Percentiles rank a stretch among this genome's conserved stretches.
These are phyloP conservation scores for Leucophenga varia DNA, from an alignment of 1,140 invertebrate genomes.

Conservation along the genomic window DNA sequence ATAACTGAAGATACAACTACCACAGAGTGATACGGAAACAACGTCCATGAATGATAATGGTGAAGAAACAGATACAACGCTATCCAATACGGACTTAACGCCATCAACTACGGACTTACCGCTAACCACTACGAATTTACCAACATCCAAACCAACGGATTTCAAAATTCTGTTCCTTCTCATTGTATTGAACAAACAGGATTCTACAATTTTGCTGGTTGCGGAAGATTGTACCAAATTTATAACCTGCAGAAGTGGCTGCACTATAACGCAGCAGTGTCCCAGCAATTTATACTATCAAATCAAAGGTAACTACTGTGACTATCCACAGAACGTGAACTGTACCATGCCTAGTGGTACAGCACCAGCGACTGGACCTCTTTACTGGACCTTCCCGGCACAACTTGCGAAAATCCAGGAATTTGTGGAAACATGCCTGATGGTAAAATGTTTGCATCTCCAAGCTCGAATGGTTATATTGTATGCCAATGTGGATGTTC, in stretches of 20 bases:
- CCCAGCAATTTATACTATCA: conserved; percentile 31
- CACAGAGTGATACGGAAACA: not conserved
- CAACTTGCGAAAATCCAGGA: conserved; percentile 16
- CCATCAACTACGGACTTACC: not conserved
- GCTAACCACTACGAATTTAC: not conserved
- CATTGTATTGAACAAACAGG: conserved; percentile 12
- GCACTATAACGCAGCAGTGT: conserved; percentile 15
- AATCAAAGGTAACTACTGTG: not conserved
- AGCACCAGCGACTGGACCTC: conserved; percentile 11
- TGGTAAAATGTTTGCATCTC: conserved; percentile 18
- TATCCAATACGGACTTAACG: not conserved
- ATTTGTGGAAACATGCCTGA: conserved; percentile 16
- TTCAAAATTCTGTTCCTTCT: conserved; percentile 9
- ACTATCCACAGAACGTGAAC: conserved; percentile 20
- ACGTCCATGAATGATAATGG: conserved; percentile 1
- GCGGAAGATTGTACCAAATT: conserved; percentile 20
- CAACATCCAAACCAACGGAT: not conserved
- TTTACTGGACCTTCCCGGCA: conserved; percentile 31
- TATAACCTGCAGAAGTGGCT: conserved; percentile 29
- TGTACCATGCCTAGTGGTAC: conserved; percentile 6
- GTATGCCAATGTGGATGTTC: conserved; percentile 40
- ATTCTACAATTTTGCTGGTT: conserved; percentile 9
- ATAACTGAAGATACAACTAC: conserved; percentile 1
- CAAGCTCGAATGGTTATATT: conserved; percentile 25
- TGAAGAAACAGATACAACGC: not conserved